These are phyloP conservation scores for Macrosiphum euphorbiae DNA, from an alignment of 2,888 invertebrate species.

Conservation along the genomic window DNA sequence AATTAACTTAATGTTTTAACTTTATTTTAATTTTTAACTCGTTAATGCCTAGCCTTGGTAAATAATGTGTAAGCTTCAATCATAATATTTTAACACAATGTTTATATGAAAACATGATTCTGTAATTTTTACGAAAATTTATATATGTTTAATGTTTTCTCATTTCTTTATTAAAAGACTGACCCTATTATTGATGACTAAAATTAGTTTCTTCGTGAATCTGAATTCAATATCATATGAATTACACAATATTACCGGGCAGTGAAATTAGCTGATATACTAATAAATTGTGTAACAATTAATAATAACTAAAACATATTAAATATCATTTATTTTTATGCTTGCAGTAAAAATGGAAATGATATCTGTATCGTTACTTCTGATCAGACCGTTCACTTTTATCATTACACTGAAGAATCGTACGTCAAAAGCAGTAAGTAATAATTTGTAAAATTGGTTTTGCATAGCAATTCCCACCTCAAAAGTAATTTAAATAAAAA, in stretches of 20 bases:
- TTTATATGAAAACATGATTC: neutral
- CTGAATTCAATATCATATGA: neutral
- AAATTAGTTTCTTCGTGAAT: neutral
- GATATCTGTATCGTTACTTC: slow-evolving; percentile 44
- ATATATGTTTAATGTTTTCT: neutral
- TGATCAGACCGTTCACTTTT: slow-evolving; percentile 40
- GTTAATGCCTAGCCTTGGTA: no score
- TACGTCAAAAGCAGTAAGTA: slow-evolving; percentile 38
- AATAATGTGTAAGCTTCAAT: neutral
- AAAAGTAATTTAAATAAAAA: neutral
- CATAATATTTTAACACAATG: neutral
- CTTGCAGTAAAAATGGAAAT: slow-evolving; percentile 54
- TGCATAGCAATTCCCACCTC: no score
- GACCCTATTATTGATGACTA: neutral
- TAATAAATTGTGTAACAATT: neutral
- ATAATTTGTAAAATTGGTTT: no score
- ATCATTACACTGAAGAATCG: slow-evolving; percentile 36
- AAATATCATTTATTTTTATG: slow-evolving; percentile 13
- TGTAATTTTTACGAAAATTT: neutral
- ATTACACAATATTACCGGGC: neutral
- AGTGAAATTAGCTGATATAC: neutral
- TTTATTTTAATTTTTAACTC: no score
- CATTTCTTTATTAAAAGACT: neutral
- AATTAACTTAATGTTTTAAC: no score
- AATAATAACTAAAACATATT: neutral